Evolutionary conservation across 2,888 invertebrate species (phyloP), one percentile per base, ranked within the genome.

Genomic region (Philaethria dido): DNA sequence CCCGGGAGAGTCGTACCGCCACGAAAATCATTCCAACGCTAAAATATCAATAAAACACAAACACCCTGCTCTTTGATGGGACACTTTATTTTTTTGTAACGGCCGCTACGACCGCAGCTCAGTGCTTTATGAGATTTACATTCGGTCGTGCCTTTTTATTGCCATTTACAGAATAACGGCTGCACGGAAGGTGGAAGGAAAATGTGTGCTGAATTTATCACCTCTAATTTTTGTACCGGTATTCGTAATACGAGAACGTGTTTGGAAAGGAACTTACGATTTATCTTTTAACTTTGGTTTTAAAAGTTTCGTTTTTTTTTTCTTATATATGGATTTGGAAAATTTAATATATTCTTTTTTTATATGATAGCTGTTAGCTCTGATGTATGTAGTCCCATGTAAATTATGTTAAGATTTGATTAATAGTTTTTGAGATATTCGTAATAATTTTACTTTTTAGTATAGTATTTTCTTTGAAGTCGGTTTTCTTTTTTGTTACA

Each of bases 1-100:
- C 91, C 86, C 88, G 72, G 62, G 90, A 87, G 90, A 79, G 82
- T 83, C 87, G 83, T 91, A 82, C 75, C 82, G 82, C 86, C 84
- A 84, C 82, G 78, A 82, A 90, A 90, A 92, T 91, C 90, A 92
- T 92, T 90, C 90, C 86, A 73, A 77, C 80, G 85, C 84, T 88
- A 88, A 92, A 92, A 92, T 92, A 91, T 92, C 92, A 92, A 92
- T 92, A 92, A 92, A 92, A 90, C 86, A 91, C 86, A 85, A 87
- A 82, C 82, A 80, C 78, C 76, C 69, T 88, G 89, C 80, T 80
- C 82, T 84, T 86, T 86, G 85, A 88, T 89, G 85, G 88, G 89
- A 90, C 90, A 90, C 81, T 90, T 90, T 87, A 85, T 85, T 87
- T 84, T 85, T 85, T 82, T 80, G 76, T 84, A 85, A 87, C 79